A percentile compares a stretch with the other conserved stretches of the same genome.
These are phyloP conservation scores for Bothrops jararaca DNA, from an alignment of 2,113 vertebrate species.

Conservation along the genomic window DNA sequence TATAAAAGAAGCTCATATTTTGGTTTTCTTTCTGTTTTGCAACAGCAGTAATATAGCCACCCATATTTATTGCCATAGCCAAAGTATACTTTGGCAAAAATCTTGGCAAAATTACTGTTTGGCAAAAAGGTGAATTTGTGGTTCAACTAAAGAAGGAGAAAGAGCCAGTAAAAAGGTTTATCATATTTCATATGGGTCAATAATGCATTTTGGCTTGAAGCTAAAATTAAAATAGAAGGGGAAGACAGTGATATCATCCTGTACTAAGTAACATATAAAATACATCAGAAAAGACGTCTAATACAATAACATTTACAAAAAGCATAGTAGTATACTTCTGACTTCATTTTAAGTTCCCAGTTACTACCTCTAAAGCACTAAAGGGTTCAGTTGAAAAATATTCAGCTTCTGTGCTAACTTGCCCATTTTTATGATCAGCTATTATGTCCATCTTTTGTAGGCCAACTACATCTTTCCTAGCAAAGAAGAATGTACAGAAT, in stretches of 20 bases:
- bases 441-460: neutral
- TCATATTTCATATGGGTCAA: slow-evolving; percentile 5
- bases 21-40: slow-evolving; percentile 31
- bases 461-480: neutral
- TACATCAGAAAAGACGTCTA: slow-evolving; percentile 30
- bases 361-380: neutral
- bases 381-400: neutral
- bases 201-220: slow-evolving; percentile 40
- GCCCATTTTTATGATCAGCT: neutral
- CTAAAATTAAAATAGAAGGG: slow-evolving; percentile 20
- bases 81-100: slow-evolving; percentile 46
- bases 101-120: slow-evolving; percentile 26
- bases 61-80: slow-evolving; percentile 39
- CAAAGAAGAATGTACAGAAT: neutral
- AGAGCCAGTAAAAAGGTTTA: slow-evolving; percentile 15
- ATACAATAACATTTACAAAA: neutral
- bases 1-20: slow-evolving; percentile 42
- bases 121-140: slow-evolving; percentile 29
- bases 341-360: neutral
- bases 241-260: slow-evolving; percentile 36
- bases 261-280: slow-evolving; percentile 33
- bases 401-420: neutral
- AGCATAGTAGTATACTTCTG: neutral
- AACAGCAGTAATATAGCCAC: slow-evolving; percentile 46
- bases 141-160: slow-evolving; percentile 28